These are phyloP conservation scores for Octomys mimax DNA, from an alignment of 2,797 vertebrate species.

Conservation along the genomic window DNA sequence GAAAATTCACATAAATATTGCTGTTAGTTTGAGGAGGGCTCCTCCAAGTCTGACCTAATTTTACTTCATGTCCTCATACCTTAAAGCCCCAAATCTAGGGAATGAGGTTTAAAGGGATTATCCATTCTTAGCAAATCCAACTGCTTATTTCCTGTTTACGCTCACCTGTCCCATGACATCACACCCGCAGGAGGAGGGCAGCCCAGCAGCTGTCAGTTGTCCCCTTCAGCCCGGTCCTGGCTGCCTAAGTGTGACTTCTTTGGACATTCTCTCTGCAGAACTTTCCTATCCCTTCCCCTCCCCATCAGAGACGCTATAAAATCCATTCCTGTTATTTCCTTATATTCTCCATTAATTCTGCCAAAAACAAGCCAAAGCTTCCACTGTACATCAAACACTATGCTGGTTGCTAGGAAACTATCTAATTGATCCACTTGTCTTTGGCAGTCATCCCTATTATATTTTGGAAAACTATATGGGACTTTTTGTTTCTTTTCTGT, in stretches of 20 bases:
- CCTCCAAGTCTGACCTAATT: not conserved
- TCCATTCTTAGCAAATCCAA: not conserved
- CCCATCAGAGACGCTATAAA: not conserved
- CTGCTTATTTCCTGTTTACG: not conserved
- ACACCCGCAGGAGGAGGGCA: not conserved
- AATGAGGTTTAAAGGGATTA: not conserved
- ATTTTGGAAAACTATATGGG: not conserved
- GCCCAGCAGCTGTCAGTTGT: not conserved
- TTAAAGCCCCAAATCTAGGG: not conserved
- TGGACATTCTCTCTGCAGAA: accelerated
- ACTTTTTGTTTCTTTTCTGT: not conserved
- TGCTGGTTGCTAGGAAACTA: not conserved
- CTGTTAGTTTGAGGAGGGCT: not conserved
- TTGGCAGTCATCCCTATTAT: not conserved
- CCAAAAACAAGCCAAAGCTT: not conserved
- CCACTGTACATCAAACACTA: too few species aligned
- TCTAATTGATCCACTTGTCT: not conserved
- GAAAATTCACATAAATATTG: not conserved
- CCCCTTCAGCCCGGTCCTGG: accelerated
- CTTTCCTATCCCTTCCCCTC: too few species aligned
- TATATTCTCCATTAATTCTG: not conserved
- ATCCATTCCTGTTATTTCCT: not conserved
- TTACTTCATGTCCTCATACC: not conserved
- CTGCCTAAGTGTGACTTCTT: too few species aligned
- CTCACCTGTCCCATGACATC: not conserved